phyloP scores from a whole-genome alignment of 23 tunicate species.

The Styela clava region DNA sequence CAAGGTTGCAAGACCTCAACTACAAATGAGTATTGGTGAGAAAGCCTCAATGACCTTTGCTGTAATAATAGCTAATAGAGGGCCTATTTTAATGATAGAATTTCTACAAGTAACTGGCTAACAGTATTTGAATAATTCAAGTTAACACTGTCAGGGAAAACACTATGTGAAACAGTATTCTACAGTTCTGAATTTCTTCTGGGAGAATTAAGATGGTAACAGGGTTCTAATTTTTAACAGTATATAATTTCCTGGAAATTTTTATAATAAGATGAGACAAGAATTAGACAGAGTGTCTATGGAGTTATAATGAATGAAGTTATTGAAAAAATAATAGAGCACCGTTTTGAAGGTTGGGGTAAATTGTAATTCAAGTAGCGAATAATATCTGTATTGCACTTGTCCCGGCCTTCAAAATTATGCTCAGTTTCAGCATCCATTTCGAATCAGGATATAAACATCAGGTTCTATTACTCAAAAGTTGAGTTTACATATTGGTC shows the following conservation, averaged over 20 bases:
- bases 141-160: no score
- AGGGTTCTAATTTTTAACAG: no score
- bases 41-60: neutral
- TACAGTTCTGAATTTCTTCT: no score
- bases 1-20: neutral
- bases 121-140: no score
- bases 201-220: no score
- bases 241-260: no score
- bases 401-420: conserved; percentile 90
- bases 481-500: conserved; percentile 29
- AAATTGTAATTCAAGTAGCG: neutral
- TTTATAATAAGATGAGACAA: no score
- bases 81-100: no score
- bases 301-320: no score
- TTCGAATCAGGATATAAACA: neutral
- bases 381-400: conserved; percentile 79
- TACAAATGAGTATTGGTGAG: conserved; percentile 1
- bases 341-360: neutral
- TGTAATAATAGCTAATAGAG: neutral
- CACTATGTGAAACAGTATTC: no score
- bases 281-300: no score
- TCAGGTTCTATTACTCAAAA: neutral
- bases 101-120: no score
- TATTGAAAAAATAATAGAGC: neutral
- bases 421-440: conserved; percentile 5